Evolutionary conservation across 2,888 invertebrate species (phyloP).

Genomic region (Digitonthophagus gazella): DNA sequence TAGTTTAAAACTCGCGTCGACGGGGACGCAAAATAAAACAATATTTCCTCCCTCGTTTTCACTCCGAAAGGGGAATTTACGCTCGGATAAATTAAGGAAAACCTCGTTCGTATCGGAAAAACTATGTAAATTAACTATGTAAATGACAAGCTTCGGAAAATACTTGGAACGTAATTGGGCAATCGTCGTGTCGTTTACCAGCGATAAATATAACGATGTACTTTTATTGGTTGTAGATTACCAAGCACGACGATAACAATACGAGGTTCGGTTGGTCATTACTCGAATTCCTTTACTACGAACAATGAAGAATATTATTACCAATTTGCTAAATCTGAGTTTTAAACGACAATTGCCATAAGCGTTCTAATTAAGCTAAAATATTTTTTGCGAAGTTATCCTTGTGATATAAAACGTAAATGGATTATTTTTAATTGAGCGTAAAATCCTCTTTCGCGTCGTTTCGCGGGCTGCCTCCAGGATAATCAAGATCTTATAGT

Average conservation of each 20-base stretch:
- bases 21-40: neutral
- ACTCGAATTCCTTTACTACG: neutral
- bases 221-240: neutral
- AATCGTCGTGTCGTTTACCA: too few relatives aligned
- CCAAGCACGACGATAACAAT: neutral
- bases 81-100: neutral
- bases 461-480: slow-evolving; percentile 20
- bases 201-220: neutral
- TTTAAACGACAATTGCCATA: too few relatives aligned
- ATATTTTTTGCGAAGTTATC: too few relatives aligned
- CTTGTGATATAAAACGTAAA: too few relatives aligned
- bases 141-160: neutral
- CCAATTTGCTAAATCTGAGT: too few relatives aligned
- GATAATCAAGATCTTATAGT: slow-evolving; percentile 21
- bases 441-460: neutral
- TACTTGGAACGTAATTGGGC: neutral
- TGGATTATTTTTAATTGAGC: neutral
- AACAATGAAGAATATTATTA: neutral
- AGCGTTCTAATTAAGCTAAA: too few relatives aligned
- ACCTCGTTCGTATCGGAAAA: neutral
- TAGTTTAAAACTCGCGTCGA: neutral
- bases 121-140: neutral
- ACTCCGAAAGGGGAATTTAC: neutral
- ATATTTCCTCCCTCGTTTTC: neutral
- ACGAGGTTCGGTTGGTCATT: neutral